Conservation (phyloP, 2,888 invertebrate genomes). For the Operophtera brumata region DNA sequence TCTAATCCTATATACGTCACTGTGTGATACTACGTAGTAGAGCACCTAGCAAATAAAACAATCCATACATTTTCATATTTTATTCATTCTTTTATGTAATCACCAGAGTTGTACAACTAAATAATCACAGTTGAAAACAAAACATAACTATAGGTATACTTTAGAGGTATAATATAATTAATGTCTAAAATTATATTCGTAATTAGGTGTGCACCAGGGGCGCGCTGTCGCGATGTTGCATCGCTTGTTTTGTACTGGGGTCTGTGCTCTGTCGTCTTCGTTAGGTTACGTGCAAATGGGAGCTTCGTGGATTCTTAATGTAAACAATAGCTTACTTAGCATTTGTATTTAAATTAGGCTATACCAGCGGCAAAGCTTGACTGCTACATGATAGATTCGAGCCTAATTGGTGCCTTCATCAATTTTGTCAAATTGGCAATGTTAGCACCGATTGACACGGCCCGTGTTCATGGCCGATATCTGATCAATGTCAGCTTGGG, state of each 20-base stretch:
- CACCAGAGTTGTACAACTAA: constrained; percentile 82
- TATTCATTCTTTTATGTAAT: constrained; percentile 80
- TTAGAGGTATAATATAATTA: constrained; percentile 57
- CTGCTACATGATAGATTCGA: constrained; percentile 12
- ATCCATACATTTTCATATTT: constrained; percentile 60
- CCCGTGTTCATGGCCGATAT: constrained; percentile 11
- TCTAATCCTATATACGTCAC: not conserved
- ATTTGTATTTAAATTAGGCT: not conserved
- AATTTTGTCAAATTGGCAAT: constrained; percentile 10
- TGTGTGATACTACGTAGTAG: not conserved
- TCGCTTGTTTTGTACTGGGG: constrained; percentile 21
- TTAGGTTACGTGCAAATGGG: constrained; percentile 3
- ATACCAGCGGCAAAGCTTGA: not conserved
- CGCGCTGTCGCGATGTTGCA: constrained; percentile 19
- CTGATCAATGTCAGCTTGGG: constrained; percentile 7
- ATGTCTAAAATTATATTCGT: constrained; percentile 65
- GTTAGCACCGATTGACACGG: constrained; percentile 14
- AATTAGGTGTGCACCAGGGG: constrained; percentile 44
- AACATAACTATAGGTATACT: constrained; percentile 72
- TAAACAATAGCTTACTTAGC: not conserved
- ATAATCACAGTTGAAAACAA: constrained; percentile 82
- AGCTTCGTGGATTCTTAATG: constrained; percentile 2
- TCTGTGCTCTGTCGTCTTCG: constrained; percentile 23
- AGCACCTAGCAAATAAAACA: constrained; percentile 42
- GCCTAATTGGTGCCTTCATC: constrained; percentile 7